A percentile compares a stretch with the other conserved stretches of the same genome.
Conservation (phyloP, 1,140 invertebrate species). For the Eufriesea mexicana region DNA sequence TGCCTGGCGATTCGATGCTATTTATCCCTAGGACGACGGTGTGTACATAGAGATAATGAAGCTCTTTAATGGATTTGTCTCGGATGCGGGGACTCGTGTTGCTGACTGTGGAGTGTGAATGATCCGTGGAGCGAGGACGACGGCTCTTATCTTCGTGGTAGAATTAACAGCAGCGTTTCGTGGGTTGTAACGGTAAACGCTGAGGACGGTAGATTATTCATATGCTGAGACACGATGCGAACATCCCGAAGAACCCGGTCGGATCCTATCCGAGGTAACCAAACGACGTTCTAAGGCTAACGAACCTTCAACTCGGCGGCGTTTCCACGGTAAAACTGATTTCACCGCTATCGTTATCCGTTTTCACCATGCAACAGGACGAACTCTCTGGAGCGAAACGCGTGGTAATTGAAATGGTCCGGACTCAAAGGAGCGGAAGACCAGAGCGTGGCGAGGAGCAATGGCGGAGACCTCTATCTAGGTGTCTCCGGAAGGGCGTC, state of each 20-base stretch:
- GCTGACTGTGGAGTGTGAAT: neutral
- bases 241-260: neutral
- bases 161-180: neutral
- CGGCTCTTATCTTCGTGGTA: neutral
- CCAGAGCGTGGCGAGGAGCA: too few species aligned
- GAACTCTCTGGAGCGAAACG: too few species aligned
- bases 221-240: neutral
- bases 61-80: neutral
- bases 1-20: neutral
- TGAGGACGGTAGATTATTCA: neutral
- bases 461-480: too few species aligned
- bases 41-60: neutral
- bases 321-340: neutral
- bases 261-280: neutral
- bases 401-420: too few species aligned
- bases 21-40: neutral
- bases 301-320: neutral
- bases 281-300: neutral
- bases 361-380: too few species aligned
- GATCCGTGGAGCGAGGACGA: neutral
- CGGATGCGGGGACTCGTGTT: neutral
- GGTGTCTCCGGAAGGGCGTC: too few species aligned
- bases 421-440: too few species aligned
- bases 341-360: too few species aligned
- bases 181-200: neutral